Conservation (phyloP, 2,113 vertebrate species). For the Eretmochelys imbricata region DNA sequence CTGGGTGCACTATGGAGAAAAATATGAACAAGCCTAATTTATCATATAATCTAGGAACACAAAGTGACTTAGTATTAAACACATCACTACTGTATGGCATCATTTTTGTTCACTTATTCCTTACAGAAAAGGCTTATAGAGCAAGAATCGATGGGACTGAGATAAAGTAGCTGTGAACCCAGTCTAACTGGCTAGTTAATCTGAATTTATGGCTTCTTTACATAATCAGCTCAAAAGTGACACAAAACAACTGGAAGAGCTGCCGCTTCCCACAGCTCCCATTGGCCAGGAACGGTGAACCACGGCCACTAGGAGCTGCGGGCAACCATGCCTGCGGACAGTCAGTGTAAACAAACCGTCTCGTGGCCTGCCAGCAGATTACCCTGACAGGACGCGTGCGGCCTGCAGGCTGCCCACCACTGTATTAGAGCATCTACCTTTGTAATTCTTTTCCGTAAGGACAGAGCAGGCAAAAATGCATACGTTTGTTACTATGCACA, state of each 20-base stretch:
- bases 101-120: background rate
- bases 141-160: background rate
- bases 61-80: background rate
- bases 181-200: background rate
- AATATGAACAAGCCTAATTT: background rate
- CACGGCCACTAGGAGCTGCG: too few relatives aligned
- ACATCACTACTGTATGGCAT: background rate
- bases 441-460: background rate
- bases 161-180: background rate
- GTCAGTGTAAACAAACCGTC: too few relatives aligned
- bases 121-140: background rate
- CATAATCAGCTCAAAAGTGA: background rate
- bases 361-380: too few relatives aligned
- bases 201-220: background rate
- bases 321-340: too few relatives aligned
- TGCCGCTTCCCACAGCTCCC: too few relatives aligned
- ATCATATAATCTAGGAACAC: background rate
- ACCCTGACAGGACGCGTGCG: too few relatives aligned
- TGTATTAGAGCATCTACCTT: background rate
- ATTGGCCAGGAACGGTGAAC: too few relatives aligned
- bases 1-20: background rate
- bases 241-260: background rate
- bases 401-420: too few relatives aligned
- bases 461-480: background rate
- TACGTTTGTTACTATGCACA: background rate